Conservation (phyloP, 1,140 invertebrate species). For the Cecropterus lyciades region DNA sequence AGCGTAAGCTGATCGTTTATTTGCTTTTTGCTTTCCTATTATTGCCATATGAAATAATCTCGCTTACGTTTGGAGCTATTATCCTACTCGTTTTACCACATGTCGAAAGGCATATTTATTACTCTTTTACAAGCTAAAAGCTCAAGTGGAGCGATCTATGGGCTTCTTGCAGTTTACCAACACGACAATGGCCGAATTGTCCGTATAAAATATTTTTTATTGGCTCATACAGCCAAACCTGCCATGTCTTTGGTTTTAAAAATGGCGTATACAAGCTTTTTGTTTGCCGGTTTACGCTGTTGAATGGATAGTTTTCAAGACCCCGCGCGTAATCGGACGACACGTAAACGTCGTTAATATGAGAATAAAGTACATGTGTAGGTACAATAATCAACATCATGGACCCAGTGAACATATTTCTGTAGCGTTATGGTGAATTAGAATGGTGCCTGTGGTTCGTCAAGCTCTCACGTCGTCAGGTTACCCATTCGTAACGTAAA, state of each 20-base stretch:
- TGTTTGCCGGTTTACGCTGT: slow-evolving; percentile 84
- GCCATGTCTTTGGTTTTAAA: slow-evolving; percentile 85
- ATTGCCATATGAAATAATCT: slow-evolving; percentile 65
- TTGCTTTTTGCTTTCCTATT: slow-evolving; percentile 27
- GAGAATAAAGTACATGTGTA: slow-evolving; percentile 84
- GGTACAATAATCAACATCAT: slow-evolving; percentile 78
- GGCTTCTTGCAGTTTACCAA: slow-evolving; percentile 83
- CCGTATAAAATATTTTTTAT: slow-evolving; percentile 83
- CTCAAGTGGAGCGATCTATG: slow-evolving; percentile 83
- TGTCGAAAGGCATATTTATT: slow-evolving; percentile 80
- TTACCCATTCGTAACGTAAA: slow-evolving; percentile 82
- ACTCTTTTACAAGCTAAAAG: slow-evolving; percentile 83
- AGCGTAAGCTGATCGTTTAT: slow-evolving; percentile 2
- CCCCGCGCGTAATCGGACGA: slow-evolving; percentile 66
- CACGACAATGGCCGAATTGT: slow-evolving; percentile 84
- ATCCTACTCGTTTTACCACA: slow-evolving; percentile 79
- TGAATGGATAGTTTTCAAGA: slow-evolving; percentile 78
- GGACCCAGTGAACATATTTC: slow-evolving; percentile 77
- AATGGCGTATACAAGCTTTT: slow-evolving; percentile 85
- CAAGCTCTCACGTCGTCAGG: slow-evolving; percentile 83
- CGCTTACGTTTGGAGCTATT: slow-evolving; percentile 58
- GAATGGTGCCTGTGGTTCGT: slow-evolving; percentile 83
- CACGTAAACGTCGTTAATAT: slow-evolving; percentile 81
- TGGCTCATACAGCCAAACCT: slow-evolving; percentile 81
- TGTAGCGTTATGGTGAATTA: slow-evolving; percentile 83